Evolutionary conservation across 2,888 invertebrate genomes (phyloP).

Genomic region (Tricholauxania praeusta): DNA sequence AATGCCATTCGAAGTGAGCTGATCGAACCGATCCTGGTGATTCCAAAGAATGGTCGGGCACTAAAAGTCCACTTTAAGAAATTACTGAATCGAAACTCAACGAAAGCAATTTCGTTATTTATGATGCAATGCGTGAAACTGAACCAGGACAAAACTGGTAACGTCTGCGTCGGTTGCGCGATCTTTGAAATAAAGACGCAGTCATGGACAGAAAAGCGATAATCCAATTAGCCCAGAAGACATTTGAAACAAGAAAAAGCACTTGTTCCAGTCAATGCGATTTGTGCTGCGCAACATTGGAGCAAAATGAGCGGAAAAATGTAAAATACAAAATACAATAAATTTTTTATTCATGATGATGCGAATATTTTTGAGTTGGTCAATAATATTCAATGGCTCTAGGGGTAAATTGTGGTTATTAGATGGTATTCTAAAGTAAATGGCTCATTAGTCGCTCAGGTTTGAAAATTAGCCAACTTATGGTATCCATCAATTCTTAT

Average conservation of each 20-base stretch:
- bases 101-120: conserved; percentile 32
- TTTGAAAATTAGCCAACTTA: not conserved
- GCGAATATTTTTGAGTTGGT: conserved; percentile 10
- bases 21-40: not conserved
- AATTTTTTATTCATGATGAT: conserved; percentile 16
- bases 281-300: not conserved
- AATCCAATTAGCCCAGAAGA: conserved; percentile 37
- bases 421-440: conserved; percentile 20
- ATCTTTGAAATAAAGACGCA: conserved; percentile 19
- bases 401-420: not conserved
- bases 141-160: not conserved
- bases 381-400: not conserved
- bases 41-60: not conserved
- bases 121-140: not conserved
- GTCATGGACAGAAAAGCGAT: conserved; percentile 19
- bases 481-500: not conserved
- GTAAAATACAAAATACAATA: conserved; percentile 12
- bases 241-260: conserved; percentile 33
- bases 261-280: conserved; percentile 26
- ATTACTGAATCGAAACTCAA: conserved; percentile 22
- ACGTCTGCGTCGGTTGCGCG: not conserved
- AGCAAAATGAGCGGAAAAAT: not conserved
- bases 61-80: conserved; percentile 15
- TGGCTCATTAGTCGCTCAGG: conserved; percentile 18
- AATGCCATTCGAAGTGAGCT: not conserved